Evolutionary conservation across 1,140 invertebrate species (phyloP), one percentile per base, ranked within the genome.

Genomic region (Laodelphax striatellus): DNA sequence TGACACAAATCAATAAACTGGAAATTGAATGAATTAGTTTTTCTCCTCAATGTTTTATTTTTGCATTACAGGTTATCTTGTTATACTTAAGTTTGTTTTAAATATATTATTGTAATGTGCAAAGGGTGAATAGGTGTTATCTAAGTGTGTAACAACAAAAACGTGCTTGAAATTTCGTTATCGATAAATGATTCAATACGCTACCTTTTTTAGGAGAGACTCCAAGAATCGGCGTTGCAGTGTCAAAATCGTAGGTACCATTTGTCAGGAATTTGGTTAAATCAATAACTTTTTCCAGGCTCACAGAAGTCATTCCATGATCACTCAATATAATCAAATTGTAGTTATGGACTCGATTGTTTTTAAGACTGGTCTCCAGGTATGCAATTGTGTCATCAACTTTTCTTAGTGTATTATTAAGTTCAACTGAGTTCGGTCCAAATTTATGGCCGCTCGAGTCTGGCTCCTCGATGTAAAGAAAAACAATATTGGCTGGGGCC

Each of bases 401-500:
- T 63, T 73, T 67, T 55, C 67, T 62, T 10, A 87, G 70, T 57
- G 81, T 64, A 16, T 76, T 62, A 57, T 75, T 72, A 28, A 81
- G 76, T 61, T 74, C 57, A 2, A 60, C 44, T 52, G 73, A 72
- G 31, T 76, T 68, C 17, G 73, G 73, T 41, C 82, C 82, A 62
- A 71, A 73, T 0, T 57, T 69, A 65, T 84, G 82, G 4, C 72
- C 83, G 61, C 76, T 73, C 6, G 70, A 69, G 69, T 90, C 87
- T 1, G 87, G 87, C 68, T 88, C 81, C 65, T 88, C 79, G 65
- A 87, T 83, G 68, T 90, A 90, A 14, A 87, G 43, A 66, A 85
- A 75, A 6, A 86, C 79, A 55, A 88, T 72, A 70, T 84, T 81
- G 4, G 80, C 78, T 28, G 82, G 77, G 53, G 70, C 76, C 16